phyloP scores from a whole-genome alignment of 2,888 invertebrate species.

The Dysmachus trigonus region DNA sequence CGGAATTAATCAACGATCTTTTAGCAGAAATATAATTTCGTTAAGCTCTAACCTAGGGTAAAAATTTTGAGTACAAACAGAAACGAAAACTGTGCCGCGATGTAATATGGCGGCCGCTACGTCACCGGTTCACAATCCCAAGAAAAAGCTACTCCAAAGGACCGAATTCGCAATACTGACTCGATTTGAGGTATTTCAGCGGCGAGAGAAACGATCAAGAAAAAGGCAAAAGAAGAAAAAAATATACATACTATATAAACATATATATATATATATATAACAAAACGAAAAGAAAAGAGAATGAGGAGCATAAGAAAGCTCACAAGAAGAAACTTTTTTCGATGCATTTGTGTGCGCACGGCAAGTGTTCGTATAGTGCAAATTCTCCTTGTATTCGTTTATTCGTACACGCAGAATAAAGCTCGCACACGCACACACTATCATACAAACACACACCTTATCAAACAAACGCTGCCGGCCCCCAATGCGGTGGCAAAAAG shows the following conservation, averaged over 20 bases:
- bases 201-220: slow-evolving; percentile 31
- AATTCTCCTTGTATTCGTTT: background rate
- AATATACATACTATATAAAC: no score
- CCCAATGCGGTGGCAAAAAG: background rate
- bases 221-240: background rate
- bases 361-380: background rate
- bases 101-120: slow-evolving; percentile 65
- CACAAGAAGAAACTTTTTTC: background rate
- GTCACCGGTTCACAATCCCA: slow-evolving; percentile 62
- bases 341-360: background rate
- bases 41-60: slow-evolving; percentile 39
- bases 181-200: slow-evolving; percentile 21
- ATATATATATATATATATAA: no score
- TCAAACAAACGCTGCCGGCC: background rate
- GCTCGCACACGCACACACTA: background rate
- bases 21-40: background rate
- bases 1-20: background rate
- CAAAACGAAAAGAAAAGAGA: background rate
- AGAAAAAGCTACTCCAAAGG: slow-evolving; percentile 47
- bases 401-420: background rate
- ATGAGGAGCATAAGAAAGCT: slow-evolving; percentile 11
- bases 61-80: slow-evolving; percentile 45
- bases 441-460: no score
- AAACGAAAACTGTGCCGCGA: slow-evolving; percentile 58
- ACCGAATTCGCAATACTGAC: slow-evolving; percentile 49